Evolutionary conservation across 1,140 invertebrate genomes (phyloP).

Genomic region (Cotesia vestalis): DNA sequence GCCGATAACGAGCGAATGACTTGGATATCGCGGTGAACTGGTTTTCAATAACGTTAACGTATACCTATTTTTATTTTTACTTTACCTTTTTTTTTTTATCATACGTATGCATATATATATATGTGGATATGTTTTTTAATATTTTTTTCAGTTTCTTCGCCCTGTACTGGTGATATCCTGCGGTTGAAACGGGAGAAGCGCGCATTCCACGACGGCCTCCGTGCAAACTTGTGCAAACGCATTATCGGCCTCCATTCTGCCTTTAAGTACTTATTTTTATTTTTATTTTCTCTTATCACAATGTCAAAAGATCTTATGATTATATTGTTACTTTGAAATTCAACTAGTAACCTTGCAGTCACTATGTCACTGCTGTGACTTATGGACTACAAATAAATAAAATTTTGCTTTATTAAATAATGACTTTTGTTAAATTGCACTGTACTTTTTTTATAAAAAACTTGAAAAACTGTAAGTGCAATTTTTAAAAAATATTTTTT

Average conservation of each 20-base stretch:
- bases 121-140: conserved; percentile 2
- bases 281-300: background rate
- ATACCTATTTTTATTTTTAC: background rate
- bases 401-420: no score
- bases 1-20: conserved; percentile 28
- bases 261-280: conserved; percentile 6
- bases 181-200: conserved; percentile 36
- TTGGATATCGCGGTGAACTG: conserved; percentile 36
- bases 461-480: no score
- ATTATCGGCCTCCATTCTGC: conserved; percentile 27
- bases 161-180: conserved; percentile 22
- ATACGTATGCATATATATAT: no score
- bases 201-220: conserved; percentile 34
- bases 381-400: no score
- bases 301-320: conserved; percentile 5
- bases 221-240: conserved; percentile 28
- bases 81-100: background rate
- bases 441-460: no score
- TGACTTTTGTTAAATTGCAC: no score
- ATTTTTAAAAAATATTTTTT: no score
- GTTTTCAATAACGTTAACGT: conserved; percentile 37
- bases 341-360: no score
- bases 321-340: no score
- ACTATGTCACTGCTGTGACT: no score
- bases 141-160: conserved; percentile 14